A percentile compares a stretch with the other conserved stretches of the same genome.
Evolutionary conservation across 2,888 invertebrate genomes (phyloP).

Genomic region (Pasiphila rectangulata): DNA sequence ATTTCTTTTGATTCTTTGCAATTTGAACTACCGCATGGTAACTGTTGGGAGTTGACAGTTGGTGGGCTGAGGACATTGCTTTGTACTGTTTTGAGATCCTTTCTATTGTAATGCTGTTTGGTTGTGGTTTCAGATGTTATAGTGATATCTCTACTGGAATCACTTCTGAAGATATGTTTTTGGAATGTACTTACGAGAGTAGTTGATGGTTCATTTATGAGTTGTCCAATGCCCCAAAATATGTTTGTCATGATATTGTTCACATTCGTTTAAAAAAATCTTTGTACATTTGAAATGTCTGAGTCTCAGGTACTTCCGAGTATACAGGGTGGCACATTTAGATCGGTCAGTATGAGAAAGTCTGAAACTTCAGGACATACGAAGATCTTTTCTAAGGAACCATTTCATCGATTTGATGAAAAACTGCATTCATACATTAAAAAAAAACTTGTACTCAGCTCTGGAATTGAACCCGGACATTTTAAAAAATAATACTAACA

Average conservation of each 20-base stretch:
- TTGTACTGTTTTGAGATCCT: not conserved
- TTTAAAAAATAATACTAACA: no score
- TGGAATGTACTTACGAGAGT: constrained; percentile 48
- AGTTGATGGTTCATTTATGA: constrained; percentile 58
- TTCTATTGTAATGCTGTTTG: not conserved
- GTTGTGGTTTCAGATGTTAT: constrained; percentile 13
- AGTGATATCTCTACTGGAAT: constrained; percentile 11
- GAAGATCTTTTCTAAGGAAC: no score
- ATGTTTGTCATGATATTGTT: constrained; percentile 44
- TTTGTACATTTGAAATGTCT: no score
- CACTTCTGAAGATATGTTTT: constrained; percentile 36
- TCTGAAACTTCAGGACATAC: no score
- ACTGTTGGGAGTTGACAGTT: not conserved
- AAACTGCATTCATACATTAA: no score
- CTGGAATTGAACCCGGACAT: no score
- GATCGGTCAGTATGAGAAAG: no score
- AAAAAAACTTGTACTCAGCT: no score
- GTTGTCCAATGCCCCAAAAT: constrained; percentile 55
- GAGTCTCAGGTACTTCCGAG: not conserved
- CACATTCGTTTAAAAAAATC: not conserved
- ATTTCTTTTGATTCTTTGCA: constrained; percentile 29
- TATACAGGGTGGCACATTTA: no score
- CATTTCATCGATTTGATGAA: no score
- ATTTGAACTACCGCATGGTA: not conserved
- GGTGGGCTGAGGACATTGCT: not conserved